A percentile compares a stretch with the other conserved stretches of the same genome.
phyloP scores from a whole-genome alignment of 2,797 vertebrate species.

The Alauda arvensis region DNA sequence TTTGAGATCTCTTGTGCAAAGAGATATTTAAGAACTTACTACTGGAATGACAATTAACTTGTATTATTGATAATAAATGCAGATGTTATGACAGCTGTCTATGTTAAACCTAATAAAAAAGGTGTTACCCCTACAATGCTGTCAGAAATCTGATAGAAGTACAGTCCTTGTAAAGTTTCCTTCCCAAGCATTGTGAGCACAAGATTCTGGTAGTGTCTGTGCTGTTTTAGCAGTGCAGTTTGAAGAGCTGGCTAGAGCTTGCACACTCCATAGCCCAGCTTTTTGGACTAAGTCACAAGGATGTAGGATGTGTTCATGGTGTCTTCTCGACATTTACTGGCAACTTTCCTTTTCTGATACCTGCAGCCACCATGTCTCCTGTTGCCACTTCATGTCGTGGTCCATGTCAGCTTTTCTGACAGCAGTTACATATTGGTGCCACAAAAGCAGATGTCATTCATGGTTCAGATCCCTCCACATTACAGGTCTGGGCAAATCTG shows the following conservation, averaged over 20 bases:
- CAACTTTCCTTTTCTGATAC: background rate
- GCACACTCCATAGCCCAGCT: background rate
- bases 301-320: background rate
- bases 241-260: background rate
- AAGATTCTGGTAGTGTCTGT: background rate
- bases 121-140: background rate
- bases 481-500: background rate
- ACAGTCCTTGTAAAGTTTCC: background rate
- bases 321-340: background rate
- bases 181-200: background rate
- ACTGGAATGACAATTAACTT: background rate
- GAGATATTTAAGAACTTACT: background rate
- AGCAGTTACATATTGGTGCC: rapidly evolving
- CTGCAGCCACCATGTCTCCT: background rate
- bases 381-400: background rate
- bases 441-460: background rate
- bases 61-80: background rate
- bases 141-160: background rate
- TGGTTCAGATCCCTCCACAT: background rate
- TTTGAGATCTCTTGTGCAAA: background rate
- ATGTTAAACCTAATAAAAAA: background rate
- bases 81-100: background rate
- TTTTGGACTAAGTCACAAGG: background rate
- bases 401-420: background rate
- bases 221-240: background rate